phyloP scores from a whole-genome alignment of 2,888 invertebrate genomes.

The Pyrochroa serraticornis region DNA sequence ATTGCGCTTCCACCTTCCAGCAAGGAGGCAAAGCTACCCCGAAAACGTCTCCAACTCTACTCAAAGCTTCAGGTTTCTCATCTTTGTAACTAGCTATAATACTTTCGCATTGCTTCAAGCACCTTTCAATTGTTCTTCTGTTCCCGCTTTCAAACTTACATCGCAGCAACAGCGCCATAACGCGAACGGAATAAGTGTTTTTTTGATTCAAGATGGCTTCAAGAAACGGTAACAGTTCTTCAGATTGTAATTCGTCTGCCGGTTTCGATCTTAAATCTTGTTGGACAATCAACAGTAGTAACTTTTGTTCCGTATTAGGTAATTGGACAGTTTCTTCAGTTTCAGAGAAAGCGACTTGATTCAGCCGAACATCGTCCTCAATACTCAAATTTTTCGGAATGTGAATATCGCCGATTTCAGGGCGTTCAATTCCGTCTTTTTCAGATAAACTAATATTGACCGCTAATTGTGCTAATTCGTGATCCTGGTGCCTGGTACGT shows the following conservation, averaged over 20 bases:
- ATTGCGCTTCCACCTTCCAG: slow-evolving; percentile 78
- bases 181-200: slow-evolving; percentile 78
- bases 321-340: slow-evolving; percentile 58
- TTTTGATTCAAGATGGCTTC: slow-evolving; percentile 69
- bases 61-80: slow-evolving; percentile 54
- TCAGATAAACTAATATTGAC: slow-evolving; percentile 66
- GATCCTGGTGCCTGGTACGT: slow-evolving; percentile 87
- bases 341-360: slow-evolving; percentile 75
- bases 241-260: slow-evolving; percentile 77
- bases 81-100: slow-evolving; percentile 66
- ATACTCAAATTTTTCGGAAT: slow-evolving; percentile 73
- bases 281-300: slow-evolving; percentile 77
- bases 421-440: slow-evolving; percentile 56
- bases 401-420: slow-evolving; percentile 61
- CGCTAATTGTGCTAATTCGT: slow-evolving; percentile 81
- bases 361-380: slow-evolving; percentile 86
- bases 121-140: slow-evolving; percentile 84
- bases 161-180: slow-evolving; percentile 75
- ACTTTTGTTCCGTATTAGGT: slow-evolving; percentile 76
- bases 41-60: slow-evolving; percentile 69
- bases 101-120: slow-evolving; percentile 85
- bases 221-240: slow-evolving; percentile 83
- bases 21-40: slow-evolving; percentile 73
- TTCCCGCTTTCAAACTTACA: slow-evolving; percentile 78
- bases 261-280: slow-evolving; percentile 77